A percentile compares a stretch with the other conserved stretches of the same genome.
phyloP scores from a whole-genome alignment of 1,140 invertebrate species.

The Paraescarpia echinospica region DNA sequence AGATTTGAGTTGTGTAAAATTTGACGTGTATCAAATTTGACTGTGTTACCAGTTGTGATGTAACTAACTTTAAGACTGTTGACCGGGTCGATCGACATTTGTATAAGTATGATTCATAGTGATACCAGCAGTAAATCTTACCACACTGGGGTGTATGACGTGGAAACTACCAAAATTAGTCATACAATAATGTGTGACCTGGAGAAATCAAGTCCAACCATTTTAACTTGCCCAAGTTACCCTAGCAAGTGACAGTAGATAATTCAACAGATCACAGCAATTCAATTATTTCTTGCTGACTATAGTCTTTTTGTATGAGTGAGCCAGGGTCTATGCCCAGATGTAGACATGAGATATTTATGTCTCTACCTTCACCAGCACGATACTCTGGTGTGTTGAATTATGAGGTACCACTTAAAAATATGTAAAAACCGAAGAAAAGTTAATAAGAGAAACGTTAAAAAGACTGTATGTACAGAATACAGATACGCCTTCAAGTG shows the following conservation, averaged over 20 bases:
- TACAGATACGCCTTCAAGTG: background rate
- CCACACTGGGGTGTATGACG: too few species aligned
- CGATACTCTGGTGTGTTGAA: background rate
- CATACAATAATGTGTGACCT: background rate
- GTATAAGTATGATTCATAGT: too few species aligned
- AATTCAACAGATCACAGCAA: background rate
- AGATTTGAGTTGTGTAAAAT: too few species aligned
- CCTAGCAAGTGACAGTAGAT: background rate
- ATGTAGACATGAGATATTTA: background rate
- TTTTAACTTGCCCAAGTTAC: background rate
- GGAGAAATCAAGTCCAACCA: background rate
- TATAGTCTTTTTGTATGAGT: background rate
- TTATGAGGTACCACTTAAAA: too few species aligned
- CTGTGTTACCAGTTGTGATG: too few species aligned
- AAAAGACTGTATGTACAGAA: background rate
- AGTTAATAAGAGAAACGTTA: background rate
- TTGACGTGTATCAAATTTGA: too few species aligned
- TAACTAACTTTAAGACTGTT: too few species aligned
- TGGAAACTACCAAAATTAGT: background rate
- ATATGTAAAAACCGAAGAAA: background rate
- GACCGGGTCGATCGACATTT: too few species aligned
- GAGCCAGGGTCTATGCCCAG: background rate
- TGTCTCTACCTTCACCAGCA: background rate
- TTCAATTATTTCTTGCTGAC: background rate
- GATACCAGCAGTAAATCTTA: background rate